phyloP scores from a whole-genome alignment of 2,888 invertebrate species.

The Mythimna impura region DNA sequence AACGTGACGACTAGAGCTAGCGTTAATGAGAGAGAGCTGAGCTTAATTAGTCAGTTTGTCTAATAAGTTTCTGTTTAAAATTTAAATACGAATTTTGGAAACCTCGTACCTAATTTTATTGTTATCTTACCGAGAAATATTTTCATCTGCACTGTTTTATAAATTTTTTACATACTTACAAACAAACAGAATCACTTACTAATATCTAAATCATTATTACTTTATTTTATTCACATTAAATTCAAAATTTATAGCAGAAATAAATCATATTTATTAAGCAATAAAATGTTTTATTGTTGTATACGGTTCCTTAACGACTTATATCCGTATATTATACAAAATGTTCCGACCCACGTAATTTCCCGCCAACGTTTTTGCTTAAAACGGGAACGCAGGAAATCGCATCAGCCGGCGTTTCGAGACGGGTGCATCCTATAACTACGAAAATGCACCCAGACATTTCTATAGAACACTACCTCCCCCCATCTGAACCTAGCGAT shows the following conservation, averaged over 20 bases:
- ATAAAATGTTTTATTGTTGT: slow-evolving; percentile 56
- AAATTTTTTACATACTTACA: neutral
- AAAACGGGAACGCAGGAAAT: slow-evolving; percentile 79
- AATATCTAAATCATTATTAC: neutral
- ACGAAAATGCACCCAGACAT: slow-evolving; percentile 86
- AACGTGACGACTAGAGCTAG: neutral
- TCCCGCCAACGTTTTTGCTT: slow-evolving; percentile 70
- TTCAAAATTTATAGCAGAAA: slow-evolving; percentile 25
- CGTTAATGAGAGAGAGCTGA: neutral
- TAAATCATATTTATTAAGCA: slow-evolving; percentile 47
- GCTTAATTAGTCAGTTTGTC: neutral
- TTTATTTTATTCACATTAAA: slow-evolving; percentile 1
- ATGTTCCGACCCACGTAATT: slow-evolving; percentile 65
- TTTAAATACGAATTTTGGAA: neutral
- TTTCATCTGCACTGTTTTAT: neutral
- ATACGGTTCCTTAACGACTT: slow-evolving; percentile 53
- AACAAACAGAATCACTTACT: neutral
- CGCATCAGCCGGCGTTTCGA: slow-evolving; percentile 77
- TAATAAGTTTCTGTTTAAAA: neutral
- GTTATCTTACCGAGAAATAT: neutral
- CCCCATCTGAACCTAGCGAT: slow-evolving; percentile 67
- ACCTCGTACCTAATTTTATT: neutral
- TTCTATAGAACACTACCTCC: slow-evolving; percentile 81
- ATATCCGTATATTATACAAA: slow-evolving; percentile 60
- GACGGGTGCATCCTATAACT: slow-evolving; percentile 76